Percentiles rank a stretch among this genome's conserved stretches.
Conservation (phyloP, 2,888 invertebrate genomes). For the Spilosoma lubricipeda region DNA sequence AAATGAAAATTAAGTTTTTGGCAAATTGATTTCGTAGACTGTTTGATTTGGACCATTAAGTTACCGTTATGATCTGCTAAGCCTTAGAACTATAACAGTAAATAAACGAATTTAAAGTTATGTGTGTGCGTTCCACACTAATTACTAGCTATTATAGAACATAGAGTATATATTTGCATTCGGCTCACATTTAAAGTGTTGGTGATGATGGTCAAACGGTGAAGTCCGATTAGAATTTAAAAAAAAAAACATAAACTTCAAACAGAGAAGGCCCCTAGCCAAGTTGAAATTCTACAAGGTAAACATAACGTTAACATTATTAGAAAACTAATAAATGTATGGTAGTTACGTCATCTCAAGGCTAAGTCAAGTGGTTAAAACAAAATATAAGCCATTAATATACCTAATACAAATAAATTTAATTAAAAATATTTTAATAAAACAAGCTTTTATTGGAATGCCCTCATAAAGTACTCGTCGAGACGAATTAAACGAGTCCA, state of each 20-base stretch:
- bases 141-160: background rate
- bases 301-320: too few species aligned
- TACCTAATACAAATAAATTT: too few species aligned
- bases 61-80: constrained; percentile 10
- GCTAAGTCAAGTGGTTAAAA: too few species aligned
- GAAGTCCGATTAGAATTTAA: background rate
- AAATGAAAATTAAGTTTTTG: constrained; percentile 27
- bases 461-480: too few species aligned
- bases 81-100: constrained; percentile 10
- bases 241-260: background rate
- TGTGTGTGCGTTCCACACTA: background rate
- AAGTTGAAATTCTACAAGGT: too few species aligned
- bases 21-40: constrained; percentile 8
- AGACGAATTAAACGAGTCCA: too few species aligned
- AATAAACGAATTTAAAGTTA: constrained; percentile 6
- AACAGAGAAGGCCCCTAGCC: background rate
- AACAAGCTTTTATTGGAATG: too few species aligned
- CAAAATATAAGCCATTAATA: too few species aligned
- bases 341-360: too few species aligned
- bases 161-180: constrained; percentile 1
- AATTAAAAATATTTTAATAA: too few species aligned
- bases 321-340: too few species aligned
- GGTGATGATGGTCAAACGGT: background rate
- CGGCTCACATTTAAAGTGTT: background rate
- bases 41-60: constrained; percentile 14